A percentile compares a stretch with the other conserved stretches of the same genome.
Conservation (phyloP, 2,888 invertebrate species). For the Griposia aprilina region DNA sequence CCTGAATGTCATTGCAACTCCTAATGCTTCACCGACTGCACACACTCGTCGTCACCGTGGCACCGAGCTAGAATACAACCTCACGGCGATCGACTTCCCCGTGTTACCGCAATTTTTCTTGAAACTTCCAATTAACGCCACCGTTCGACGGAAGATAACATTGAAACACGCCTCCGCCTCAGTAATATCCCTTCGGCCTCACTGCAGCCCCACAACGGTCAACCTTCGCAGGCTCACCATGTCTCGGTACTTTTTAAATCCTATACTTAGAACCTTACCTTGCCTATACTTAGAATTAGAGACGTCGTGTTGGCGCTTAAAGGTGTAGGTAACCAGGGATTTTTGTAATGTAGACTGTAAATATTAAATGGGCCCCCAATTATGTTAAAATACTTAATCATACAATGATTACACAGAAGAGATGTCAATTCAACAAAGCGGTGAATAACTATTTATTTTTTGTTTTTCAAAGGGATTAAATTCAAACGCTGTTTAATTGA, state of each 20-base stretch:
- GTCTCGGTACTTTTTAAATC: slow-evolving; percentile 90
- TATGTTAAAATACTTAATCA: slow-evolving; percentile 32
- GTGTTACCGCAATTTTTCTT: slow-evolving; percentile 82
- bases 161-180: slow-evolving; percentile 81
- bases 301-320: slow-evolving; percentile 75
- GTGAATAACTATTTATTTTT: slow-evolving; percentile 35
- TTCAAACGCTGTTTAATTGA: slow-evolving; percentile 46
- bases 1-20: slow-evolving; percentile 81
- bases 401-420: slow-evolving; percentile 44
- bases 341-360: slow-evolving; percentile 69
- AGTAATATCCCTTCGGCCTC: slow-evolving; percentile 85
- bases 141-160: slow-evolving; percentile 83
- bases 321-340: slow-evolving; percentile 73
- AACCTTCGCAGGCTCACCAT: slow-evolving; percentile 87
- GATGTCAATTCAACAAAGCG: slow-evolving; percentile 47
- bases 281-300: slow-evolving; percentile 80
- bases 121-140: slow-evolving; percentile 83
- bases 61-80: slow-evolving; percentile 80
- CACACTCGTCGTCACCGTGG: slow-evolving; percentile 83
- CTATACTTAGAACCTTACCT: slow-evolving; percentile 89
- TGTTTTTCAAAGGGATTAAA: slow-evolving; percentile 31
- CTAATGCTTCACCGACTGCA: slow-evolving; percentile 85
- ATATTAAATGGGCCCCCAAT: slow-evolving; percentile 54
- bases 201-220: slow-evolving; percentile 87
- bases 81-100: slow-evolving; percentile 79